Evolutionary conservation across 2,113 vertebrate genomes (phyloP).

Genomic region (Vulpes vulpes): DNA sequence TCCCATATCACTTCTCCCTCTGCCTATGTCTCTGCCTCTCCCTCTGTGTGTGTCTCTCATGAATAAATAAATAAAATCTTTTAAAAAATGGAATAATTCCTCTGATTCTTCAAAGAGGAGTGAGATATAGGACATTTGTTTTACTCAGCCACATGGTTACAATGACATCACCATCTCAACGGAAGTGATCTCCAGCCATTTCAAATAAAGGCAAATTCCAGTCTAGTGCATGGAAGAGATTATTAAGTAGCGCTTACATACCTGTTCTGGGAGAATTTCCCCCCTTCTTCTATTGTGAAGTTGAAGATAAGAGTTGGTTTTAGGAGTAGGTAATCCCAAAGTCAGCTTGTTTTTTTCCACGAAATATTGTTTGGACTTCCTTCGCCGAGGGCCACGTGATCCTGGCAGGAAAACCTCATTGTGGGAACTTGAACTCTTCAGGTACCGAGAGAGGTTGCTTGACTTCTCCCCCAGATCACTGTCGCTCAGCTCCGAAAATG

Average conservation of each 20-base stretch:
- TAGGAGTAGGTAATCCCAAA: constrained; percentile 87
- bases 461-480: constrained; percentile 9
- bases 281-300: constrained; percentile 86
- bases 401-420: constrained; percentile 34
- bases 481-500: constrained; percentile 1
- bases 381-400: constrained; percentile 7
- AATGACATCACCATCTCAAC: background rate
- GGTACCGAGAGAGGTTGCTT: background rate
- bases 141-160: background rate
- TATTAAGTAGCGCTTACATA: constrained; percentile 77
- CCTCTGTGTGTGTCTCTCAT: background rate
- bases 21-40: background rate
- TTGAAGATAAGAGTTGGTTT: constrained; percentile 89
- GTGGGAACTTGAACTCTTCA: constrained; percentile 53
- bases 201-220: background rate
- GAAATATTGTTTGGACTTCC: constrained; percentile 85
- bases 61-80: background rate
- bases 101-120: background rate
- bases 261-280: constrained; percentile 83
- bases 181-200: background rate
- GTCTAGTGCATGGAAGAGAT: background rate
- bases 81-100: background rate
- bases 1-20: background rate
- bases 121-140: background rate
- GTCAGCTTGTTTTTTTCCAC: constrained; percentile 93